Conservation (phyloP, 2,888 invertebrate species). For the Amphimallon solstitiale region DNA sequence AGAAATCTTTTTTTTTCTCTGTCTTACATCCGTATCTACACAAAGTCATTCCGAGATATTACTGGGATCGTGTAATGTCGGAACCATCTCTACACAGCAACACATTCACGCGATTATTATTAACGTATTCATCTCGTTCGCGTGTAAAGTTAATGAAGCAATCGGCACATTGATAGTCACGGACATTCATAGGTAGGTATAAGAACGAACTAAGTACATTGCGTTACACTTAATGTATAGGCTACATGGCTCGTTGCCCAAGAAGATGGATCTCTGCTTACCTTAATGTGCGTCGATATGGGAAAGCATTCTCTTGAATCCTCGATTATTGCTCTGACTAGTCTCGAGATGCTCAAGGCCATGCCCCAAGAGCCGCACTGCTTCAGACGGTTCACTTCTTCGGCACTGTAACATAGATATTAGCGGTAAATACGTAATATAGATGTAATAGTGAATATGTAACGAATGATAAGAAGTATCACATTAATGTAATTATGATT, state of each 20-base stretch:
- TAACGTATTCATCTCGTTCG: neutral
- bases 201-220: too few relatives aligned
- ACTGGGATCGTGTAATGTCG: neutral
- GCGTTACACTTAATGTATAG: constrained; percentile 1
- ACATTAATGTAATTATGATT: too few relatives aligned
- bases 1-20: too few relatives aligned
- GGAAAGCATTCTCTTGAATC: constrained; percentile 80
- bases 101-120: constrained; percentile 2
- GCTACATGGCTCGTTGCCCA: neutral
- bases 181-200: too few relatives aligned
- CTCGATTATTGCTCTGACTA: constrained; percentile 74
- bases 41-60: neutral
- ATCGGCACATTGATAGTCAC: neutral
- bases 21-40: neutral
- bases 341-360: constrained; percentile 77
- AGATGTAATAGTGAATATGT: neutral
- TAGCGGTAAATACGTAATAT: neutral
- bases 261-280: constrained; percentile 57
- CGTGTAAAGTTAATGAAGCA: neutral
- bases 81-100: neutral
- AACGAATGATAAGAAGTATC: too few relatives aligned
- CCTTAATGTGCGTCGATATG: constrained; percentile 80
- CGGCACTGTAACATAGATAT: constrained; percentile 69
- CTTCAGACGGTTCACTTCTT: constrained; percentile 84
- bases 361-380: constrained; percentile 91